Conservation (phyloP, 2,113 vertebrate genomes). For the Sylvicapra grimmia region DNA sequence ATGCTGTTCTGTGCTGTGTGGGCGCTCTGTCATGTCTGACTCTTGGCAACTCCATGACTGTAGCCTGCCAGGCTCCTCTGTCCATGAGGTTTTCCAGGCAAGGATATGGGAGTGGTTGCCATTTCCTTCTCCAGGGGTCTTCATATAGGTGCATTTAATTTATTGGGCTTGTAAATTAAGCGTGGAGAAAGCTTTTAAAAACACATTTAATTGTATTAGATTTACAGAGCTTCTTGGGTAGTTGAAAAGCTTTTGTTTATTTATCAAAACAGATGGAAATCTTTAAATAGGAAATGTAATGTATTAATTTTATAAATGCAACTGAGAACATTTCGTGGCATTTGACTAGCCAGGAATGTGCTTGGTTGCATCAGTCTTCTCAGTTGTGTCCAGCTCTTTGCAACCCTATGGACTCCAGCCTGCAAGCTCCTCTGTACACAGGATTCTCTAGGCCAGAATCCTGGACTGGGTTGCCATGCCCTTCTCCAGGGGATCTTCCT, state of each 20-base stretch:
- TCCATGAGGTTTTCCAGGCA: neutral
- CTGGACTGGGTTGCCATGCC: neutral
- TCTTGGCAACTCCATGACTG: neutral
- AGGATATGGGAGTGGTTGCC: neutral
- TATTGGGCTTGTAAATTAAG: neutral
- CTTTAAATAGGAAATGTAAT: neutral
- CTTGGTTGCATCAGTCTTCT: neutral
- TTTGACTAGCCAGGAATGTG: neutral
- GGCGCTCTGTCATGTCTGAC: neutral
- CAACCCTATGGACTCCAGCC: neutral
- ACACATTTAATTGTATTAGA: neutral
- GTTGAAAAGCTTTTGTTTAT: neutral
- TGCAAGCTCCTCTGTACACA: neutral
- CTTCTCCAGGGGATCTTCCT: neutral
- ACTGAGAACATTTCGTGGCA: neutral
- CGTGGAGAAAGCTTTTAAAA: neutral
- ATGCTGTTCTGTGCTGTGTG: neutral
- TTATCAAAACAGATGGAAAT: neutral
- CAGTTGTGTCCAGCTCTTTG: neutral
- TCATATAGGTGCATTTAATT: neutral
- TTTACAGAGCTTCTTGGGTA: neutral
- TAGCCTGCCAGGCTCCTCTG: neutral
- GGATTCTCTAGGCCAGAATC: neutral
- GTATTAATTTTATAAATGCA: neutral
- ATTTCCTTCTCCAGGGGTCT: neutral